Evolutionary conservation across 2,797 vertebrate genomes (phyloP).

Genomic region (Luscinia megarhynchos): DNA sequence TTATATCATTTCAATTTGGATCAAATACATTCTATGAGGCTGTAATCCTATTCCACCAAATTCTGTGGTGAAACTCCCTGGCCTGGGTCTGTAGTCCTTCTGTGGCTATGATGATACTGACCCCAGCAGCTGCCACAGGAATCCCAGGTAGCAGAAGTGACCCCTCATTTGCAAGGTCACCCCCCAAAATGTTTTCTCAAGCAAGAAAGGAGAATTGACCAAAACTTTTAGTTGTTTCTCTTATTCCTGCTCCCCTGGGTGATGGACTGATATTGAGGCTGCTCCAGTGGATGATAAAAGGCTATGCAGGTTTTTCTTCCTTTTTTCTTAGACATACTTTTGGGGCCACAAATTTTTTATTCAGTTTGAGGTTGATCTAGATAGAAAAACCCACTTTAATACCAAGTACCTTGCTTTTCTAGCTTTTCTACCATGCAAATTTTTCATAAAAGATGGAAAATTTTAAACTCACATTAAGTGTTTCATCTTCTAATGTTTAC

Average conservation of each 20-base stretch:
- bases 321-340: not conserved
- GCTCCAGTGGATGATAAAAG: not conserved
- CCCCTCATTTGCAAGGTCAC: not conserved
- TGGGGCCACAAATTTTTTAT: not conserved
- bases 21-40: not conserved
- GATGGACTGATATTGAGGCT: not conserved
- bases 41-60: slow-evolving; percentile 19
- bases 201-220: not conserved
- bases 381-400: not conserved
- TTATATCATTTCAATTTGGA: not conserved
- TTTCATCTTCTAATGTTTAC: not conserved
- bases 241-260: not conserved
- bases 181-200: not conserved
- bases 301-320: not conserved
- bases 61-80: not conserved
- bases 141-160: not conserved
- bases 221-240: not conserved
- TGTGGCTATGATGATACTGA: not conserved
- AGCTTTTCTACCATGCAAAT: not conserved
- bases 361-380: not conserved
- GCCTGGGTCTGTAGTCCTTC: not conserved
- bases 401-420: not conserved
- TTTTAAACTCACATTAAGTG: not conserved
- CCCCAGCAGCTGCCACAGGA: not conserved
- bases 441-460: not conserved